Evolutionary conservation across 2,888 invertebrate genomes (phyloP), one percentile per base, ranked within the genome.

Genomic region (Liodrosophila aerea): DNA sequence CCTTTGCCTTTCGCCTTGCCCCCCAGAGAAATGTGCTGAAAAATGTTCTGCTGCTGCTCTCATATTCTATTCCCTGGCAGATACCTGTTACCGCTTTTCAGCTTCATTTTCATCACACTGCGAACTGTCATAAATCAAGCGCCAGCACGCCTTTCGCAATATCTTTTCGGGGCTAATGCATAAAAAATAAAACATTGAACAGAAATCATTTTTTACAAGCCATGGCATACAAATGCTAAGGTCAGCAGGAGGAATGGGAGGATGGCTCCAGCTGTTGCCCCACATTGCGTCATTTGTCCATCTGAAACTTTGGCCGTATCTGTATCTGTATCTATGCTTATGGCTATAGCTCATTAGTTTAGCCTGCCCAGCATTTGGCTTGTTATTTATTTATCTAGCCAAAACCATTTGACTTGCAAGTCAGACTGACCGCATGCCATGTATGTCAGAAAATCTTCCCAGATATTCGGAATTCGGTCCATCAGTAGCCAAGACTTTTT

Each of bases 291-390:
- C 52, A 36, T 34, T 40, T 49, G 12, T 18, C 16, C 30, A 36
- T 31, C 46, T 50, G 37, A 36, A 39, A 8, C 12, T 36, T 5
- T 34, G 11, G 29, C 22, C 36, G 15, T 16, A 30, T 46, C 12
- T 46, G 30, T 50, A 49, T 40, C n/a, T 68, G 39, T 4, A 43
- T 11, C 11, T 52, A 27, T 52, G 51, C 27, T 37, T 70, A 64
- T 67, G 59, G 53, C 49, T 51, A 59, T 71, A 41, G 52, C 47
- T 59, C 71, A 71, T 71, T 70, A 64, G 71, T 11, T 40, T 40
- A 30, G 2, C 22, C 22, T n/a, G n/a, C n/a, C n/a, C n/a, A n/a
- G n/a, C n/a, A n/a, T n/a, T 22, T 22, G 22, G 22, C 22, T 56
- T 57, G 31, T 61, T 54, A 61, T 72, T 62, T 62, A 72, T 51